phyloP scores from a whole-genome alignment of 2,797 vertebrate species.

The Periophthalmus magnuspinnatus region DNA sequence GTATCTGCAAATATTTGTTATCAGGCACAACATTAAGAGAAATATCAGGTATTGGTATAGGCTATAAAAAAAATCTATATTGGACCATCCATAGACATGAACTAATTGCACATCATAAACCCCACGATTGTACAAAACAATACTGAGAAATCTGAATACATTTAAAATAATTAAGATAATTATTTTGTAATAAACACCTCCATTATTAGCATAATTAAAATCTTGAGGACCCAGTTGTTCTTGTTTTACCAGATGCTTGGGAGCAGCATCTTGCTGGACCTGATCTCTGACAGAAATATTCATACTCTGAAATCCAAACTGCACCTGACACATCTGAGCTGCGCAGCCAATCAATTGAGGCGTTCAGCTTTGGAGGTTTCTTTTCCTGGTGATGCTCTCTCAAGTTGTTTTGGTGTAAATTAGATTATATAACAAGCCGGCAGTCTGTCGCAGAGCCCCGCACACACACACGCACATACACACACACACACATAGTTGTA shows the following conservation, averaged over 20 bases:
- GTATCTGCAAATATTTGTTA: too few species aligned
- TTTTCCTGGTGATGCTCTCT: slow-evolving; percentile 21
- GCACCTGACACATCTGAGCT: neutral
- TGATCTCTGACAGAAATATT: neutral
- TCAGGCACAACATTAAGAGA: too few species aligned
- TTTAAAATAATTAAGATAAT: too few species aligned
- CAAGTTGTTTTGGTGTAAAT: slow-evolving; percentile 43
- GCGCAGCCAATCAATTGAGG: slow-evolving; percentile 29
- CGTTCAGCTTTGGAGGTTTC: slow-evolving; percentile 13
- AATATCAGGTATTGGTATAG: too few species aligned
- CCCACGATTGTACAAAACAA: too few species aligned
- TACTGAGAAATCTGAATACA: too few species aligned
- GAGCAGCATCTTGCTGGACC: too few species aligned
- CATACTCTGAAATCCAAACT: neutral
- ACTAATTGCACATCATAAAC: too few species aligned
- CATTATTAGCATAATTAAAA: neutral
- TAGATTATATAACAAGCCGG: slow-evolving; percentile 49
- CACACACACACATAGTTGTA: slow-evolving; percentile 21
- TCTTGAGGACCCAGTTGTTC: neutral
- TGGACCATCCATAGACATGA: too few species aligned
- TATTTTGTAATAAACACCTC: neutral
- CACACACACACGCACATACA: slow-evolving; percentile 16
- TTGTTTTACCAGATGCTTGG: neutral
- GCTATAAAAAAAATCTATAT: too few species aligned
- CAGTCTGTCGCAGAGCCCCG: slow-evolving; percentile 42